phyloP scores from a whole-genome alignment of 1,140 invertebrate species.

The Elymnias hypermnestra region DNA sequence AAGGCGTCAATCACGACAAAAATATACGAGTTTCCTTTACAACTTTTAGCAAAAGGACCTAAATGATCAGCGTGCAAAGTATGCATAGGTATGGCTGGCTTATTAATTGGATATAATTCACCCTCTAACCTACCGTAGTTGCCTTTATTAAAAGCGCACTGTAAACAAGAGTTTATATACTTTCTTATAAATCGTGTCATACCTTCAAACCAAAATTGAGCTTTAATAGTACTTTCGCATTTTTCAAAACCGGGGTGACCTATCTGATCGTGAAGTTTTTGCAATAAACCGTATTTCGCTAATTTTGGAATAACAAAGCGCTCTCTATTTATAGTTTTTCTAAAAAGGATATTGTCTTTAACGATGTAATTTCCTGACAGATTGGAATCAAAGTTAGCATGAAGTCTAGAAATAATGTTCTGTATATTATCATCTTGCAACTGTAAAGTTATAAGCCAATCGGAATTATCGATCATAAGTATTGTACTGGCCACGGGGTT shows the following conservation, averaged over 20 bases:
- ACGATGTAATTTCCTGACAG: background rate
- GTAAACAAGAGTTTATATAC: slow-evolving; percentile 24
- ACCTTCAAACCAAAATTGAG: slow-evolving; percentile 27
- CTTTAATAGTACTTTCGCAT: slow-evolving; percentile 25
- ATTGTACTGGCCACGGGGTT: background rate
- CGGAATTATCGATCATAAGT: slow-evolving; percentile 2
- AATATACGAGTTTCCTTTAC: slow-evolving; percentile 12
- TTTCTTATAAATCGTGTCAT: slow-evolving; percentile 31
- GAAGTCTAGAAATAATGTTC: background rate
- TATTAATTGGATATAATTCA: slow-evolving; percentile 29
- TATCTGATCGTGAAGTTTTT: slow-evolving; percentile 26
- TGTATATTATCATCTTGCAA: slow-evolving; percentile 20
- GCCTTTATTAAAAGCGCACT: slow-evolving; percentile 30
- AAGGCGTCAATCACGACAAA: slow-evolving; percentile 6
- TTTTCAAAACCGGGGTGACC: slow-evolving; percentile 24
- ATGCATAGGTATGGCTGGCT: slow-evolving; percentile 23
- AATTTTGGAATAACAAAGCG: slow-evolving; percentile 29
- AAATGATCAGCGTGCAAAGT: slow-evolving; percentile 38
- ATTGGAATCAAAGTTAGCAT: background rate
- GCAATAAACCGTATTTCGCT: slow-evolving; percentile 27
- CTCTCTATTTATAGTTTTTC: slow-evolving; percentile 26
- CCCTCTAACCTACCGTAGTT: slow-evolving; percentile 26
- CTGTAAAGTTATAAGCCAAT: slow-evolving; percentile 27
- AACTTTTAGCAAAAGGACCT: slow-evolving; percentile 29
- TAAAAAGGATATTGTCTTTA: slow-evolving; percentile 15